Evolutionary conservation across 2,888 invertebrate genomes (phyloP).

Genomic region (Microctonus hyperodae): DNA sequence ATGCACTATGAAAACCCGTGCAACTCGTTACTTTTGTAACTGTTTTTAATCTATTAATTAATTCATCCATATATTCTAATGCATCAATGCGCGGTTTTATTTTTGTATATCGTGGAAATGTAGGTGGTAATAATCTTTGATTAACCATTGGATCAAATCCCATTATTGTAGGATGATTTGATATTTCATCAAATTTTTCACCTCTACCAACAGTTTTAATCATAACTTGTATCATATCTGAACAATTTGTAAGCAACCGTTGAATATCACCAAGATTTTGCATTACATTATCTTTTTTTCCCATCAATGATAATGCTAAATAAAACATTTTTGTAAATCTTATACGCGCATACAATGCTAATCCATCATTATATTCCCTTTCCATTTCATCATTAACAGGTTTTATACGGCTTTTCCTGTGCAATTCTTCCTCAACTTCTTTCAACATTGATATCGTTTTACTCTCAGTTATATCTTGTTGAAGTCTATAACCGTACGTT

Average conservation of each 20-base stretch:
- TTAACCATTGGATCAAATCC: constrained; percentile 97
- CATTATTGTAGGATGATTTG: constrained; percentile 79
- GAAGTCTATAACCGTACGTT: constrained; percentile 87
- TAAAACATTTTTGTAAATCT: constrained; percentile 88
- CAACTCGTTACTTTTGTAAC: constrained; percentile 83
- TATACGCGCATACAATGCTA: constrained; percentile 79
- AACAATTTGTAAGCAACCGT: constrained; percentile 79
- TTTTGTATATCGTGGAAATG: constrained; percentile 95
- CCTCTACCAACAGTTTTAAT: constrained; percentile 78
- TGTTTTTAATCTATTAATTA: constrained; percentile 80
- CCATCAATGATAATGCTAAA: constrained; percentile 77
- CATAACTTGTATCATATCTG: constrained; percentile 83
- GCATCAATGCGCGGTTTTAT: constrained; percentile 85
- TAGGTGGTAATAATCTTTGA: constrained; percentile 94
- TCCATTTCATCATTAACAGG: constrained; percentile 63
- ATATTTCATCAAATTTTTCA: constrained; percentile 72
- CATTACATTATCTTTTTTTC: constrained; percentile 72
- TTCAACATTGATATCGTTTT: constrained; percentile 82
- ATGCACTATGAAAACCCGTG: constrained; percentile 79
- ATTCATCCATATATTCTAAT: constrained; percentile 79
- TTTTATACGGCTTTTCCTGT: constrained; percentile 72
- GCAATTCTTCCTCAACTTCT: constrained; percentile 91
- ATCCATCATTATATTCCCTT: constrained; percentile 67
- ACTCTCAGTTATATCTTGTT: constrained; percentile 81
- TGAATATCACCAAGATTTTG: constrained; percentile 79